Evolutionary conservation across 1,140 invertebrate genomes (phyloP).

Genomic region (Orius laevigatus): DNA sequence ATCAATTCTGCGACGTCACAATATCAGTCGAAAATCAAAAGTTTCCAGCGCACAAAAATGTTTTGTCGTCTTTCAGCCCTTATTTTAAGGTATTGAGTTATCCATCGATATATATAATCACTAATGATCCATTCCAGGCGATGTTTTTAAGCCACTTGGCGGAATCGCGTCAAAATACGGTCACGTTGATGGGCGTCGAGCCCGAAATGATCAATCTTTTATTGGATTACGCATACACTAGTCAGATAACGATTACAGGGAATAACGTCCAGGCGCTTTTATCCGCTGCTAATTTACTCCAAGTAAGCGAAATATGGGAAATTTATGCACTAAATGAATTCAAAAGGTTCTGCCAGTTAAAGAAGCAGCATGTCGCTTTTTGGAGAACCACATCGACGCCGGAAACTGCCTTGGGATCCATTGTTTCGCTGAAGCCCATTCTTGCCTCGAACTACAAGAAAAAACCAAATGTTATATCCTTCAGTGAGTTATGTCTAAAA

Average conservation of each 20-base stretch:
- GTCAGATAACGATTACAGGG: constrained; percentile 32
- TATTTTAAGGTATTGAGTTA: constrained; percentile 66
- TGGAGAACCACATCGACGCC: constrained; percentile 37
- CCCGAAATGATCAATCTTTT: constrained; percentile 31
- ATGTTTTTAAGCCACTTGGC: constrained; percentile 38
- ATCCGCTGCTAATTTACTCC: constrained; percentile 40
- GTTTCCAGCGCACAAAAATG: constrained; percentile 81
- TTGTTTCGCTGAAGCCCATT: constrained; percentile 38
- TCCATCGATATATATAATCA: constrained; percentile 27
- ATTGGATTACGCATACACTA: constrained; percentile 39
- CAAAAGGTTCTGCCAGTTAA: constrained; percentile 29
- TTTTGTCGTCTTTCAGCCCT: constrained; percentile 81
- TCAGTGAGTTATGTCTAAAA: constrained; percentile 14
- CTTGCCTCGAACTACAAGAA: constrained; percentile 31
- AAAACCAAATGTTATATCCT: constrained; percentile 26
- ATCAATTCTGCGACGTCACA: constrained; percentile 56
- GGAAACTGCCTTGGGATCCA: constrained; percentile 38
- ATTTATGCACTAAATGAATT: not conserved
- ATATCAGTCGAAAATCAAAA: constrained; percentile 68
- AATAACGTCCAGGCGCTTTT: constrained; percentile 36
- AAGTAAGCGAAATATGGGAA: constrained; percentile 19
- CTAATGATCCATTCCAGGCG: constrained; percentile 32
- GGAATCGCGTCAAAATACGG: constrained; percentile 24
- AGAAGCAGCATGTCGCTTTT: constrained; percentile 35
- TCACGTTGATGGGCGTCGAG: constrained; percentile 36